Conservation (phyloP, 30 jellyfish, hydroid and myxozoan species). For the Hydractinia symbiolongicarpus region DNA sequence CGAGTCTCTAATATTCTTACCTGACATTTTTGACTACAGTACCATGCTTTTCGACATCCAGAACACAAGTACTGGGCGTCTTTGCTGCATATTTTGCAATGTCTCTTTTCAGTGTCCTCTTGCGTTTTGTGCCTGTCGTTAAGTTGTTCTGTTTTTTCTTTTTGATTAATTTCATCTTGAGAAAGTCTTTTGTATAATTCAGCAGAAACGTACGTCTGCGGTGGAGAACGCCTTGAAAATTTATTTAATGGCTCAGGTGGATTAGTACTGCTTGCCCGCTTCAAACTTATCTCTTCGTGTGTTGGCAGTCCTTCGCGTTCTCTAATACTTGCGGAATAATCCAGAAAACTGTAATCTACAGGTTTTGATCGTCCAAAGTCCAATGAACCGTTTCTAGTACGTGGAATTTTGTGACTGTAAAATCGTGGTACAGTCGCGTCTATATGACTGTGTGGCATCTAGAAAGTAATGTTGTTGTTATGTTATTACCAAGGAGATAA, state of each 20-base stretch:
- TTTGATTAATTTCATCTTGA: neutral
- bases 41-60: slow-evolving; percentile 81
- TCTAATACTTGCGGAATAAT: slow-evolving; percentile 1
- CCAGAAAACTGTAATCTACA: slow-evolving; percentile 19
- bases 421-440: slow-evolving; percentile 18
- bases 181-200: slow-evolving; percentile 6
- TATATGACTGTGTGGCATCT: neutral
- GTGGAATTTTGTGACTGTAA: slow-evolving; percentile 25
- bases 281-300: neutral
- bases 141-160: neutral
- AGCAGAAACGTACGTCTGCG: slow-evolving; percentile 1
- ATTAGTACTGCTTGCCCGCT: neutral
- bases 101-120: neutral
- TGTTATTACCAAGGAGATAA: too few species aligned
- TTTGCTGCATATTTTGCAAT: slow-evolving; percentile 49
- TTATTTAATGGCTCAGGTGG: neutral
- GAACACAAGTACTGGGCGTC: slow-evolving; percentile 70
- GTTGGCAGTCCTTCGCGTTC: neutral
- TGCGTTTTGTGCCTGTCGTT: neutral
- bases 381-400: slow-evolving; percentile 22
- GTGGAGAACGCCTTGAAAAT: neutral
- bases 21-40: slow-evolving; percentile 85
- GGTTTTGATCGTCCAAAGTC: slow-evolving; percentile 32
- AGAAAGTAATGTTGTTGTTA: neutral
- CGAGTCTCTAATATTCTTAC: slow-evolving; percentile 17